Evolutionary conservation across 2,113 vertebrate species (phyloP).

Genomic region (Phyllostomus hastatus): DNA sequence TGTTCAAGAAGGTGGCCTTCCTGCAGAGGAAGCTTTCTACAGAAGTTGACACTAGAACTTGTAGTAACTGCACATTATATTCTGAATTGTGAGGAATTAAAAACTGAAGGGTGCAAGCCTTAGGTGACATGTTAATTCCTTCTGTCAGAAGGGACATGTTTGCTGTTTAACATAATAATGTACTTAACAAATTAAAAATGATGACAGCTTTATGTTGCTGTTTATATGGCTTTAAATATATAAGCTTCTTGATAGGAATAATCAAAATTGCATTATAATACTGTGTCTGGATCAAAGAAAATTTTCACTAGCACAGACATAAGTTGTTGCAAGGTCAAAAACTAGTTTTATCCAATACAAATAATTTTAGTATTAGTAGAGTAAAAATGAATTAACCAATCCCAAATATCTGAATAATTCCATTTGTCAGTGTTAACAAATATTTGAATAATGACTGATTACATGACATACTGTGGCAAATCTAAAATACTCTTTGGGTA

Average conservation of each 20-base stretch:
- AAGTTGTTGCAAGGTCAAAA: not conserved
- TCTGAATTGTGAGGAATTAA: not conserved
- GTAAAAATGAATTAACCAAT: not conserved
- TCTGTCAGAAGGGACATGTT: not conserved
- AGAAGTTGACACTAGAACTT: not conserved
- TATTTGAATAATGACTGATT: not conserved
- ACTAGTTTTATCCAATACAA: not conserved
- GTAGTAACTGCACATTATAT: accelerated
- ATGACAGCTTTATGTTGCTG: not conserved
- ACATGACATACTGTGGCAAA: not conserved
- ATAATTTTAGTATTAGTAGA: not conserved
- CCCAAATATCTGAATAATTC: not conserved
- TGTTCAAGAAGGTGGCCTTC: not conserved
- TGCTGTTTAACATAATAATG: not conserved
- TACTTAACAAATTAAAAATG: not conserved
- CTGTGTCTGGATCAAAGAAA: not conserved
- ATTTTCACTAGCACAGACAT: not conserved
- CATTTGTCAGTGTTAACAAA: not conserved
- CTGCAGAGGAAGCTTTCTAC: not conserved
- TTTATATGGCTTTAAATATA: not conserved
- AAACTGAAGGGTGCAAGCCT: not conserved
- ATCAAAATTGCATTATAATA: not conserved
- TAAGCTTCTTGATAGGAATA: not conserved
- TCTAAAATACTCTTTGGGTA: not conserved
- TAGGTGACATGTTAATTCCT: not conserved